Evolutionary conservation across 2,797 vertebrate genomes (phyloP).

Genomic region (Triplophysa yarkandensis): DNA sequence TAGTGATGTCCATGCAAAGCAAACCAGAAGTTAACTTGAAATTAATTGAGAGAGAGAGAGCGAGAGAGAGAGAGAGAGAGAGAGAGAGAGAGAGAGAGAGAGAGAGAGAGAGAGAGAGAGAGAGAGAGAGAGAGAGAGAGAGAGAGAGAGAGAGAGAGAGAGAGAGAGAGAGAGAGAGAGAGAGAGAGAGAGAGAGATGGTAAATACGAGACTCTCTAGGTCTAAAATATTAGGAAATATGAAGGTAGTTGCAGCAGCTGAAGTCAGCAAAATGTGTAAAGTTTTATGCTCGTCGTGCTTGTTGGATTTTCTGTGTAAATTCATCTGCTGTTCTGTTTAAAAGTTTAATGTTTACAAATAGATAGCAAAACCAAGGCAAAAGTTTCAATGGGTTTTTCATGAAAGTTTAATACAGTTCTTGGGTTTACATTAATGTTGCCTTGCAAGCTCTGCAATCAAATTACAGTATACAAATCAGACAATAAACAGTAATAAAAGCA

Average conservation of each 20-base stretch:
- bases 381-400: neutral
- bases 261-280: conserved; percentile 1
- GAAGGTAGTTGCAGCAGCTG: neutral
- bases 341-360: neutral
- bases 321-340: neutral
- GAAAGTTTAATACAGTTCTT: neutral
- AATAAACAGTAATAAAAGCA: conserved; percentile 12
- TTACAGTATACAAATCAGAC: neutral
- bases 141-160: neutral
- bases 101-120: too few species aligned
- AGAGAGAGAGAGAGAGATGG: neutral
- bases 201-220: neutral
- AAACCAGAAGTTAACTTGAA: too few species aligned
- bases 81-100: too few species aligned
- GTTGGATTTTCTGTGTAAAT: neutral
- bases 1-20: too few species aligned
- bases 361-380: neutral
- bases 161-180: neutral
- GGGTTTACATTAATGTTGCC: neutral
- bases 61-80: too few species aligned
- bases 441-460: conserved; percentile 6
- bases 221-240: neutral
- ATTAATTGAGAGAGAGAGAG: too few species aligned
- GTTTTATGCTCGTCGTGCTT: neutral
- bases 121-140: neutral